These are phyloP conservation scores for Pseudomyrmex pallidus DNA, from an alignment of 1,140 invertebrate species.

Conservation along the genomic window DNA sequence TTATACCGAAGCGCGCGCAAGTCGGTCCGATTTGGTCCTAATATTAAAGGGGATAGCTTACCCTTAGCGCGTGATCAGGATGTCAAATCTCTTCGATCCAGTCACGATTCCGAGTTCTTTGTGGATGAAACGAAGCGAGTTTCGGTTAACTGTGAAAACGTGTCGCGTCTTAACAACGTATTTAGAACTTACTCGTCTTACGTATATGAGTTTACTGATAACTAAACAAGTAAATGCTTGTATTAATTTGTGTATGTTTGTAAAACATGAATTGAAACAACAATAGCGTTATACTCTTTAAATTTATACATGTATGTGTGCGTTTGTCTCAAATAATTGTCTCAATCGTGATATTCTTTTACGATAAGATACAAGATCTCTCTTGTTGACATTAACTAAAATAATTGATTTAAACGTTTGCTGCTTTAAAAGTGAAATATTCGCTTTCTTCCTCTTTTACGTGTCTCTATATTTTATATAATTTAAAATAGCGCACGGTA, in stretches of 20 bases:
- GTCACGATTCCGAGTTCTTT: conserved; percentile 77
- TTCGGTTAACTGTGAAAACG: background rate
- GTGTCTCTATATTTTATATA: conserved; percentile 8
- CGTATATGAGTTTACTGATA: background rate
- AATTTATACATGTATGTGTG: background rate
- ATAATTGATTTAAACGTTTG: conserved; percentile 29
- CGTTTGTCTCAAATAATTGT: background rate
- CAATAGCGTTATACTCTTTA: background rate
- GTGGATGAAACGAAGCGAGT: conserved; percentile 72
- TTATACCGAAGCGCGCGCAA: conserved; percentile 77
- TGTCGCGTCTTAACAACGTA: background rate
- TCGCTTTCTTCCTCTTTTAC: background rate
- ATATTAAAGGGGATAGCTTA: conserved; percentile 84
- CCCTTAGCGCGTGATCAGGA: conserved; percentile 83
- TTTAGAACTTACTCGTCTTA: background rate
- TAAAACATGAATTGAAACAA: background rate
- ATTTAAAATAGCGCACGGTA: conserved; percentile 18
- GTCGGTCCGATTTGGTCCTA: conserved; percentile 77
- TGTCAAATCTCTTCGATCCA: conserved; percentile 80
- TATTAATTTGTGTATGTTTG: background rate
- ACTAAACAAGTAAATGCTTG: background rate
- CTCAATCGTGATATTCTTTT: background rate
- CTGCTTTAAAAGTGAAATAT: conserved; percentile 26
- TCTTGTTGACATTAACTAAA: conserved; percentile 5
- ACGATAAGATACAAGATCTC: background rate